Evolutionary conservation across 2,113 vertebrate species (phyloP).

Genomic region (Esox niger): DNA sequence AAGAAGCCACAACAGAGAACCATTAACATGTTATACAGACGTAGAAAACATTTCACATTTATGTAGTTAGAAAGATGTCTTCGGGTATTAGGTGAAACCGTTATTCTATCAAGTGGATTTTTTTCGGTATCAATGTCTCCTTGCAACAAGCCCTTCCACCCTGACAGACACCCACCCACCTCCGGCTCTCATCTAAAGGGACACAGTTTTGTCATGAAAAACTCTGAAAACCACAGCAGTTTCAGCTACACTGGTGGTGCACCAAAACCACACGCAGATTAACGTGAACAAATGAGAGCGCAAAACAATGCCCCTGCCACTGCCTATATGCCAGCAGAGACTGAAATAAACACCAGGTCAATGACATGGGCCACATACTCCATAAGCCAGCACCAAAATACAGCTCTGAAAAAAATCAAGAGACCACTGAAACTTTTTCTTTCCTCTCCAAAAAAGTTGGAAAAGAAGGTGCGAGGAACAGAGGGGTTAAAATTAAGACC

Average conservation of each 20-base stretch:
- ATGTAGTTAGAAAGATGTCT: not conserved
- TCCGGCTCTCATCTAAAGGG: conserved; percentile 26
- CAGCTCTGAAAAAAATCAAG: no score
- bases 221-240: conserved; percentile 77
- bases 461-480: no score
- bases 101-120: conserved; percentile 6
- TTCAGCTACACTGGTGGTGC: conserved; percentile 76
- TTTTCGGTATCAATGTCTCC: not conserved
- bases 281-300: not conserved
- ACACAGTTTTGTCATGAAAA: not conserved
- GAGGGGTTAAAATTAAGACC: no score
- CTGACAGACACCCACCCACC: not conserved
- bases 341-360: conserved; percentile 2
- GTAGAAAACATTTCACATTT: no score
- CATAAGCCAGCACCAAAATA: not conserved
- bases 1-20: not conserved
- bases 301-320: not conserved
- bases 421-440: no score
- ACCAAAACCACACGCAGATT: conserved; percentile 72
- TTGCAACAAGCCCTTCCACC: conserved; percentile 16
- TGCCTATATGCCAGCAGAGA: not conserved
- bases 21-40: not conserved
- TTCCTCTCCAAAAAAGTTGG: no score
- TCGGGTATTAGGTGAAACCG: not conserved
- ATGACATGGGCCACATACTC: conserved; percentile 1